These are phyloP conservation scores for Caenorhabditis tropicalis DNA, from an alignment of 1,140 invertebrate genomes.

Conservation along the genomic window DNA sequence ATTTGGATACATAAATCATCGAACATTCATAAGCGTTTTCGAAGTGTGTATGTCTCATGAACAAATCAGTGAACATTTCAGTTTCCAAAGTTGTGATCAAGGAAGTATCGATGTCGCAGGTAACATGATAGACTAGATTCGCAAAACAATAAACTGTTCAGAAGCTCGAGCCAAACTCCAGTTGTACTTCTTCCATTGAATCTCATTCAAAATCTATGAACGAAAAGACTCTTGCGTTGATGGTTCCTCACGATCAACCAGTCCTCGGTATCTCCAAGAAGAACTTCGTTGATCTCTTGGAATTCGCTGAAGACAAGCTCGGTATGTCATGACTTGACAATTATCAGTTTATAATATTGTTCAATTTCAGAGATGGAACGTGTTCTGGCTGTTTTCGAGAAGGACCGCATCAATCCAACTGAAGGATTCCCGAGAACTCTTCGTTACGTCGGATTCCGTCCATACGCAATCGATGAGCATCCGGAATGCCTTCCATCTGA, in stretches of 20 bases:
- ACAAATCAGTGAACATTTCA: no score
- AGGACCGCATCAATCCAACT: slow-evolving; percentile 7
- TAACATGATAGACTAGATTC: no score
- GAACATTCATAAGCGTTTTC: no score
- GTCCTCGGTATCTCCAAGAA: slow-evolving; percentile 44
- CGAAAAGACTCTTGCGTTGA: slow-evolving; percentile 35
- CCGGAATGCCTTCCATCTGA: slow-evolving; percentile 10
- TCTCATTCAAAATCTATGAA: no score
- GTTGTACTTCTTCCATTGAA: no score
- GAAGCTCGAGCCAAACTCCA: no score
- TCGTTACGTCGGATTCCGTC: slow-evolving; percentile 55
- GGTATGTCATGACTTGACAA: neutral
- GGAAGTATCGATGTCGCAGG: no score
- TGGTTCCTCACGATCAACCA: slow-evolving; percentile 45
- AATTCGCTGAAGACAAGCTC: slow-evolving; percentile 46
- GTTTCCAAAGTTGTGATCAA: no score
- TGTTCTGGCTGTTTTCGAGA: slow-evolving; percentile 52
- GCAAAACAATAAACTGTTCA: no score
- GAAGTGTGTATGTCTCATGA: no score
- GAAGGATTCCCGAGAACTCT: slow-evolving; percentile 52
- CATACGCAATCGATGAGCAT: slow-evolving; percentile 42
- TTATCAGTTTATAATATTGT: neutral
- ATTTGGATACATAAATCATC: no score
- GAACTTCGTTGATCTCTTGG: slow-evolving; percentile 48
- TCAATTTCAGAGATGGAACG: slow-evolving; percentile 43